Evolutionary conservation across 2,888 invertebrate genomes (phyloP), one percentile per base, ranked within the genome.

Genomic region (Neoitamus cyanurus): DNA sequence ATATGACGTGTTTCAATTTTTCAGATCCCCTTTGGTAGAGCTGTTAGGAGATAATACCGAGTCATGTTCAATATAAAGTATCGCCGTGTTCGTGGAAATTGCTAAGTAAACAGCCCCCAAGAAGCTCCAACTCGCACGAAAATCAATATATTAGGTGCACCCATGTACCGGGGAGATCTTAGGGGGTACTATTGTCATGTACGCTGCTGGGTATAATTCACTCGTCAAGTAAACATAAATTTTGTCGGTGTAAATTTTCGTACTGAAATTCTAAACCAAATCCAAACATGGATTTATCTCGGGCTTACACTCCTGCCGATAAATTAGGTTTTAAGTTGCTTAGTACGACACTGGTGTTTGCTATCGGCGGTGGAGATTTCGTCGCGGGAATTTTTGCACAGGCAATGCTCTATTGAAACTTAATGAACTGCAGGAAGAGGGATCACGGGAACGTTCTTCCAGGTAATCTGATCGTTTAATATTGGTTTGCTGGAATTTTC

Each of bases 281-380:
- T 87, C 86, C 86, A 87, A 87, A 87, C 87, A 87, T 85, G 86
- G 87, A 87, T 87, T 87, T 87, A 87, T 87, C 87, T 87, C 85
- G 85, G 87, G 87, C 86, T 87, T 87, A 87, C 87, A 87, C 87
- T 86, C 87, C 68, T 78, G 86, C 84, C 86, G 85, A 85, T 87
- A 87, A 87, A 87, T 87, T 85, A 86, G 84, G 75, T 85, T 84
- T 82, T 83, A 84, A 85, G 85, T 86, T 86, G 85, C 80, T 58
- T 25, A 31, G 80, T 31, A 80, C 78, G 48, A 2, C 31, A 11
- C 80, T 80, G 80, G 9, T 78, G 80, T 80, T 80, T 80, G 58
- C 58, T 80, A 34, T 58, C 37, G 80, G 48, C 58, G 58, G 25
- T 30, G 15, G 58, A 31, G 34, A 31, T 58, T 58, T 80, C 31